Percentiles rank a stretch among this genome's conserved stretches.
Evolutionary conservation across 1,140 invertebrate genomes (phyloP).

Genomic region (Dreissena rostriformis): DNA sequence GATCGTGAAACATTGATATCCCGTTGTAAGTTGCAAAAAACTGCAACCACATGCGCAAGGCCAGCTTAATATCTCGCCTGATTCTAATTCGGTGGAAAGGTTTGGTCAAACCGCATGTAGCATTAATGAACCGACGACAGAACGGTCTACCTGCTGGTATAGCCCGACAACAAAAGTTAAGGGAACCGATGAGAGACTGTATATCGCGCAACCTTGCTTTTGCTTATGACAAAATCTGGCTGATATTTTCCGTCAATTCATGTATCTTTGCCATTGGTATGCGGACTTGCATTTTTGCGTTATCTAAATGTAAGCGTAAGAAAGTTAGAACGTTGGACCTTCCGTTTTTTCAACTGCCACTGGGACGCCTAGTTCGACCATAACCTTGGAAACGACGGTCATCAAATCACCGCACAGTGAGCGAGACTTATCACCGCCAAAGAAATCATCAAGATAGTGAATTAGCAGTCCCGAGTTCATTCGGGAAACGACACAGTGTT

Average conservation of each 20-base stretch:
- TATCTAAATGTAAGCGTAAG: neutral
- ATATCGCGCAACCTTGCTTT: neutral
- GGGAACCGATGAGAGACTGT: constrained; percentile 2
- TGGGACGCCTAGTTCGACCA: constrained; percentile 2
- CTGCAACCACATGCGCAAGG: neutral
- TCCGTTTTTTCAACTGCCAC: constrained; percentile 10
- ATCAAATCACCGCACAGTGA: neutral
- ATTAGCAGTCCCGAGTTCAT: neutral
- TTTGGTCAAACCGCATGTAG: neutral
- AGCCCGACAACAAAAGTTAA: constrained; percentile 22
- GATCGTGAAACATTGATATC: constrained; percentile 8
- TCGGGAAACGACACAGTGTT: neutral
- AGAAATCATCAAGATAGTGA: constrained; percentile 18
- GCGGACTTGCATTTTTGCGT: neutral
- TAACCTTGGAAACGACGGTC: neutral
- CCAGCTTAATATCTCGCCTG: neutral
- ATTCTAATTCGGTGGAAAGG: constrained; percentile 15
- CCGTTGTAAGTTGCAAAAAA: constrained; percentile 10
- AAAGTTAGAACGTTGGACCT: neutral
- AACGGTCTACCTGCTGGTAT: neutral
- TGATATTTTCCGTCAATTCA: neutral
- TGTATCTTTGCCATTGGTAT: constrained; percentile 5
- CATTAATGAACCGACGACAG: neutral
- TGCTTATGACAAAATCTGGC: constrained; percentile 1
- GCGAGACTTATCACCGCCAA: neutral